Evolutionary conservation across 2,797 vertebrate species (phyloP).

Genomic region (Enteromius viviparus): DNA sequence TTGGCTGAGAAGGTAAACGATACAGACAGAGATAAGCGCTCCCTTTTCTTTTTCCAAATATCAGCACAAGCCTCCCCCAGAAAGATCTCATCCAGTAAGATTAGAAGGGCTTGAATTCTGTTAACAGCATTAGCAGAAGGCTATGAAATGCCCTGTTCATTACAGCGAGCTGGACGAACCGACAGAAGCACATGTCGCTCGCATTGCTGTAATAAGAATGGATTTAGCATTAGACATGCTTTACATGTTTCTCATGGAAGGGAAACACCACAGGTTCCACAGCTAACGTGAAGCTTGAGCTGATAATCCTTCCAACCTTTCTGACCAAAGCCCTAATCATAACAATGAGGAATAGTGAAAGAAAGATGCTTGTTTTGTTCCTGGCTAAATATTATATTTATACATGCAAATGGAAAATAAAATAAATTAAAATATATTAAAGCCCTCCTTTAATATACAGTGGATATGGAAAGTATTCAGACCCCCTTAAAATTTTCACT

Average conservation of each 20-base stretch:
- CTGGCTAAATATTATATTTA: no score
- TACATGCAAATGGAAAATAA: no score
- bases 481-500: no score
- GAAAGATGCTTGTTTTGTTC: neutral
- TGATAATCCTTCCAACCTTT: neutral
- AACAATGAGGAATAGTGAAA: neutral
- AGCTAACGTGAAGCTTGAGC: neutral
- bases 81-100: slow-evolving; percentile 43
- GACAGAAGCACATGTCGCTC: neutral
- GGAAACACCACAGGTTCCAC: neutral
- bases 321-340: neutral
- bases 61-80: slow-evolving; percentile 52
- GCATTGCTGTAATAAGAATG: neutral
- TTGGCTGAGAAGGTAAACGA: slow-evolving; percentile 35
- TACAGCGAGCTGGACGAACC: neutral
- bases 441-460: no score
- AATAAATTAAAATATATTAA: no score
- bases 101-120: slow-evolving; percentile 35
- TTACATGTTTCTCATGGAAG: neutral
- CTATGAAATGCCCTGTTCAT: neutral
- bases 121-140: slow-evolving; percentile 37
- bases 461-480: no score
- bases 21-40: neutral
- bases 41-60: slow-evolving; percentile 24
- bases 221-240: slow-evolving; percentile 7